Evolutionary conservation across 2,797 vertebrate genomes (phyloP).

Genomic region (Syndactyla subalaris): DNA sequence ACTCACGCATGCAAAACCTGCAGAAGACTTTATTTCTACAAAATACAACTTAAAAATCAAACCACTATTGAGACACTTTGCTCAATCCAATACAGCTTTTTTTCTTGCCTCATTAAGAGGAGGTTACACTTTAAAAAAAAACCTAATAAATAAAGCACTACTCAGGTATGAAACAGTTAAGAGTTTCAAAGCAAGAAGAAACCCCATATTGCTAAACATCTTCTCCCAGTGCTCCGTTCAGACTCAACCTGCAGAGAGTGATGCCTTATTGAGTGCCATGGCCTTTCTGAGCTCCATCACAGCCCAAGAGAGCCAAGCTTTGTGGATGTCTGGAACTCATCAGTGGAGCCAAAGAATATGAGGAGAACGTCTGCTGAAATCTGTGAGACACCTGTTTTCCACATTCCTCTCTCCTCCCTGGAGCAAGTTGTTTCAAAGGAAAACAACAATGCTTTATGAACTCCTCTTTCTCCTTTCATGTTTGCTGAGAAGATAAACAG

Average conservation of each 20-base stretch:
- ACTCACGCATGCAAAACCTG: neutral
- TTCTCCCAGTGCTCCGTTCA: neutral
- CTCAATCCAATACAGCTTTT: neutral
- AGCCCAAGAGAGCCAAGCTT: neutral
- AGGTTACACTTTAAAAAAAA: neutral
- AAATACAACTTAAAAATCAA: neutral
- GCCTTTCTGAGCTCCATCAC: neutral
- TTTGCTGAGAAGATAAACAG: slow-evolving; percentile 36
- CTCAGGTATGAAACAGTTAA: neutral
- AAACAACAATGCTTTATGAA: slow-evolving; percentile 42
- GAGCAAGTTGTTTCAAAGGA: slow-evolving; percentile 62
- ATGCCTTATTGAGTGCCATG: neutral
- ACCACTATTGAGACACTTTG: neutral
- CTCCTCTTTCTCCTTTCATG: slow-evolving; percentile 52
- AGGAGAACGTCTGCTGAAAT: slow-evolving; percentile 24
- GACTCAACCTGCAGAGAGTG: neutral
- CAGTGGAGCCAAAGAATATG: slow-evolving; percentile 9
- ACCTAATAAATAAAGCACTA: neutral
- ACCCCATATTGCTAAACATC: neutral
- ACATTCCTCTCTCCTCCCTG: slow-evolving; percentile 59
- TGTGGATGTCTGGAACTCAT: slow-evolving; percentile 28
- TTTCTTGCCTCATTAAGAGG: neutral
- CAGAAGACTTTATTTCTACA: neutral
- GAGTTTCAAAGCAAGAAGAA: neutral
- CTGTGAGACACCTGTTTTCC: slow-evolving; percentile 52